Evolutionary conservation across 2,113 vertebrate genomes (phyloP), one percentile per base, ranked within the genome.

Genomic region (Cheilinus undulatus): DNA sequence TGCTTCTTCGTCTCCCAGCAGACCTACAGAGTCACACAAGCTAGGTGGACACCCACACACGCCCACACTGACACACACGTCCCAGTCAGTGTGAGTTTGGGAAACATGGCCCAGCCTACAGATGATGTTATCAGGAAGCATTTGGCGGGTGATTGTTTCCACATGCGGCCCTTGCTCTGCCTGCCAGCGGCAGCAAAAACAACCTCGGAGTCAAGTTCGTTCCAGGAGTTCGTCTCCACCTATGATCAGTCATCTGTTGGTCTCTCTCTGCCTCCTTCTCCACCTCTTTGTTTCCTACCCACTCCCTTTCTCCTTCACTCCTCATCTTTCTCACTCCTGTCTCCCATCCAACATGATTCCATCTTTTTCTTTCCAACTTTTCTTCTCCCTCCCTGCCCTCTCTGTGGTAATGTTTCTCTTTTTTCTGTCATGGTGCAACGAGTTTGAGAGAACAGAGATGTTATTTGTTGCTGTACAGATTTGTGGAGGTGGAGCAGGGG

Each of bases 121-220:
- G 83, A 89, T 92, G 92, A 93, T 93, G 90, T 85, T 92, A 92
- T 93, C 91, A 89, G 88, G 89, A 90, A 86, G 80, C 28, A 27
- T 91, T 89, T 91, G 75, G 78, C 20, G 74, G 68, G 12, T 92
- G 89, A 94, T 93, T 83, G 87, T 90, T 94, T 93, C 93, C 93
- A 94, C 89, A 94, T 93, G 93, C 91, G 77, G 66, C 66, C 68
- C 52, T 59, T 24, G 64, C 24, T 89, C 73, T 28, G 69, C 58
- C 46, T 54, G 68, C 86, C 84, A 85, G 82, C 69, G 48, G 89
- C 66, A 90, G 87, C 76, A 69, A 85, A 76, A 88, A 88, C 78
- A 84, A 85, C 30, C 76, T 60, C 78, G 26, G 26, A 85, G 73
- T 76, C 46, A 54, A 77, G 69, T 76, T 76, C 2, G 13, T 43